Evolutionary conservation across 2,797 vertebrate species (phyloP), one percentile per base, ranked within the genome.

Genomic region (Bryconaethiops microstoma): DNA sequence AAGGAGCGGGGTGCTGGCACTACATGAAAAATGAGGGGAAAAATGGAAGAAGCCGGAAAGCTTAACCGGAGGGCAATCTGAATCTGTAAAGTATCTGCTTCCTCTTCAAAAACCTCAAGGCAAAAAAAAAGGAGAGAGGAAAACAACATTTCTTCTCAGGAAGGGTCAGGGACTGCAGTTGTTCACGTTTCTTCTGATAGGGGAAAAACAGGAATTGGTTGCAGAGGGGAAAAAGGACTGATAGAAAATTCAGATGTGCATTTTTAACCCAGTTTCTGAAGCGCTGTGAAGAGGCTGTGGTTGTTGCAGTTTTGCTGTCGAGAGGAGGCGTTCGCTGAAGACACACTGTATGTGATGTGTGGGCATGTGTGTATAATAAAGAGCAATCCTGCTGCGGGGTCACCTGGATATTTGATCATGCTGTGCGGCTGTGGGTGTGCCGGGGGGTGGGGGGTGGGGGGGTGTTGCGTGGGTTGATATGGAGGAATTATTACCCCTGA

Each of bases 401-500:
- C 90, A 87, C 90, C 88, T 89, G 86, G 88, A 90, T 92, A 84
- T 91, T 90, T 91, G 87, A 91, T 92, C 91, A 91, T 87, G 90
- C 87, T 87, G 81, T 80, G 86, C 87, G 10, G 81, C 63, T 45
- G 7, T 35, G 7, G 76, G 65, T 76, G 59, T 74, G 79, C 29
- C n/a, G n/a, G n/a, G n/a, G n/a, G n/a, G n/a, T n/a, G n/a, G n/a
- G n/a, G 65, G 25, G 74, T 89, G 91, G 90, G 29, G 29, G 1
- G 29, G 3, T 1, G 29, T 1, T 29, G 29, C 29, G 91, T 45
- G 42, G 42, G 9, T 1, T 92, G 91, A 92, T 92, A 89, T 81
- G 84, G 84, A 91, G 87, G 89, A 90, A 92, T 93, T 94, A 95
- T 94, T 94, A 95, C 94, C 93, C 92, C 89, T 84, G 93, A 93